Conservation (phyloP, 35 echinoderm and acorn worm species). For the Apostichopus japonicus region DNA sequence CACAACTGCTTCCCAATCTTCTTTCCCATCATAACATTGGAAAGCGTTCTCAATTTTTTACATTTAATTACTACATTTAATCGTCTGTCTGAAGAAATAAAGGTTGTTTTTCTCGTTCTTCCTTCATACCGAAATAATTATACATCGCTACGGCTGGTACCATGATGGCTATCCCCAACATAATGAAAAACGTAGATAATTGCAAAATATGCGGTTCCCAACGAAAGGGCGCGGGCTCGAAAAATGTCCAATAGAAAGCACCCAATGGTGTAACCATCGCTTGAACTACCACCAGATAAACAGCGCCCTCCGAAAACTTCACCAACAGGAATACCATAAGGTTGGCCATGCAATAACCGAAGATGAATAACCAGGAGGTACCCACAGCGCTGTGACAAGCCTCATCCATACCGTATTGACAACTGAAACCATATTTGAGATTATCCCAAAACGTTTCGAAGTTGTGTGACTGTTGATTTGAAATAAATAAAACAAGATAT, state of each 20-base stretch:
- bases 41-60: too few species aligned
- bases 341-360: constrained; percentile 77
- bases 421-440: constrained; percentile 68
- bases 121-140: constrained; percentile 82
- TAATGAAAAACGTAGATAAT: constrained; percentile 76
- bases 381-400: constrained; percentile 67
- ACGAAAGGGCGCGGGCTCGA: constrained; percentile 53
- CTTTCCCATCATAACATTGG: too few species aligned
- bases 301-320: constrained; percentile 88
- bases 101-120: constrained; percentile 15
- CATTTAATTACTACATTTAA: too few species aligned
- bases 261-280: constrained; percentile 83
- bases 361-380: constrained; percentile 71
- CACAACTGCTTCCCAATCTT: too few species aligned
- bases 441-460: constrained; percentile 72
- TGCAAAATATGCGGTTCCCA: constrained; percentile 71
- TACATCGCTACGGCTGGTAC: constrained; percentile 93
- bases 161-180: constrained; percentile 82
- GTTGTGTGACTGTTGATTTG: constrained; percentile 55
- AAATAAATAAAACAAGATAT: background rate
- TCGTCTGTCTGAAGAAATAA: background rate
- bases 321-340: constrained; percentile 92
- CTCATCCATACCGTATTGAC: constrained; percentile 75
- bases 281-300: constrained; percentile 93
- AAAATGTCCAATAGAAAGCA: constrained; percentile 90